phyloP scores from a whole-genome alignment of 2,888 invertebrate species.

The Microctonus brassicae region DNA sequence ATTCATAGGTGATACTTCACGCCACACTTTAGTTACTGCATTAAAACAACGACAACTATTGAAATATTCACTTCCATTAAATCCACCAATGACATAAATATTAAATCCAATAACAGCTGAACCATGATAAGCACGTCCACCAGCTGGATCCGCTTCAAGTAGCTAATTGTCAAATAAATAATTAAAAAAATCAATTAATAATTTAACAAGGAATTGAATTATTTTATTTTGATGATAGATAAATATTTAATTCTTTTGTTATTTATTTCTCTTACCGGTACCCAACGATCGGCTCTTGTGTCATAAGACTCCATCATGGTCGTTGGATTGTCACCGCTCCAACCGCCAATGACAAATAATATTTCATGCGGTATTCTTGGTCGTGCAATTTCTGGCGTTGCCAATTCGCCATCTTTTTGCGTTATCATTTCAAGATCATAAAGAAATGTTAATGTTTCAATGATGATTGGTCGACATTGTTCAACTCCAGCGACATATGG shows the following conservation, averaged over 20 bases:
- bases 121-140: conserved; percentile 94
- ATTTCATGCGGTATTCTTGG: conserved; percentile 91
- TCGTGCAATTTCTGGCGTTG: conserved; percentile 86
- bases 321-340: conserved; percentile 75
- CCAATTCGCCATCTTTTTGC: conserved; percentile 84
- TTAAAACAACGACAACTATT: conserved; percentile 91
- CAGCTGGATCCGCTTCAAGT: conserved; percentile 83
- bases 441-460: conserved; percentile 91
- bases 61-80: conserved; percentile 91
- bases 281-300: conserved; percentile 91
- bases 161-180: conserved; percentile 68
- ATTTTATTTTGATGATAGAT: not conserved
- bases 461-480: conserved; percentile 87
- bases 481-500: conserved; percentile 87
- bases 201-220: not conserved
- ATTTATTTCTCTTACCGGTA: conserved; percentile 72
- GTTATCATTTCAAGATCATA: conserved; percentile 92
- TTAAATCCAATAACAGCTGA: conserved; percentile 87
- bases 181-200: not conserved
- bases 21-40: conserved; percentile 87
- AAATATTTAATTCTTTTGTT: not conserved
- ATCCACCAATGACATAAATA: conserved; percentile 93
- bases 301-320: conserved; percentile 89
- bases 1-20: conserved; percentile 89
- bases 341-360: conserved; percentile 86